Evolutionary conservation across 23 tunicate genomes (phyloP).

Genomic region (Corella eumyota): DNA sequence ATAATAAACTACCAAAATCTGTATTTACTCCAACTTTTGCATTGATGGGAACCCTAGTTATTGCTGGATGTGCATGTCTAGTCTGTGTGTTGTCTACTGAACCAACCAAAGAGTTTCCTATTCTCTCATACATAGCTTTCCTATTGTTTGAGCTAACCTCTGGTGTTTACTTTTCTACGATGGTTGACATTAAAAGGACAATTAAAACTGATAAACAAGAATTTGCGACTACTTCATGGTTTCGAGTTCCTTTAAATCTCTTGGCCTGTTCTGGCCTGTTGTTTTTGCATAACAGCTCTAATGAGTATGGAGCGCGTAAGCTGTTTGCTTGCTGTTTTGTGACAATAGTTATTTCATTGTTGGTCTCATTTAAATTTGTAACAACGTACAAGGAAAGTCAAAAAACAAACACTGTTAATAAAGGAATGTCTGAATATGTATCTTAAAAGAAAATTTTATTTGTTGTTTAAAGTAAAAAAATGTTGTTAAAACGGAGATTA

Average conservation of each 20-base stretch:
- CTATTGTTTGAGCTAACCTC: slow-evolving; percentile 59
- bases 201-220: slow-evolving; percentile 34
- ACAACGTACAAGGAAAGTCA: too few species aligned
- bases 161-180: slow-evolving; percentile 79
- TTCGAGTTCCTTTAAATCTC: slow-evolving; percentile 72
- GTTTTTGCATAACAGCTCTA: slow-evolving; percentile 55
- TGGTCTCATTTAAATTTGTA: slow-evolving; percentile 19
- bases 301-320: slow-evolving; percentile 64
- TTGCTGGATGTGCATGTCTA: slow-evolving; percentile 48
- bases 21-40: slow-evolving; percentile 5
- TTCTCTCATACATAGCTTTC: slow-evolving; percentile 71
- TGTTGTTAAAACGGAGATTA: too few species aligned
- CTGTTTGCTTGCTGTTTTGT: slow-evolving; percentile 61
- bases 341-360: slow-evolving; percentile 27
- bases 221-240: slow-evolving; percentile 64
- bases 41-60: slow-evolving; percentile 5
- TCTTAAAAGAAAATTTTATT: too few species aligned
- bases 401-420: too few species aligned
- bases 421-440: too few species aligned
- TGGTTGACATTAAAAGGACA: slow-evolving; percentile 39
- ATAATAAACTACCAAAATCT: too few species aligned
- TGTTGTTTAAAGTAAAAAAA: too few species aligned
- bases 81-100: slow-evolving; percentile 69
- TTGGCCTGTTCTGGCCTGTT: slow-evolving; percentile 72
- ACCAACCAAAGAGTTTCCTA: slow-evolving; percentile 77